Conservation (phyloP, 2,113 vertebrate species). For the Acrocephalus kingi region DNA sequence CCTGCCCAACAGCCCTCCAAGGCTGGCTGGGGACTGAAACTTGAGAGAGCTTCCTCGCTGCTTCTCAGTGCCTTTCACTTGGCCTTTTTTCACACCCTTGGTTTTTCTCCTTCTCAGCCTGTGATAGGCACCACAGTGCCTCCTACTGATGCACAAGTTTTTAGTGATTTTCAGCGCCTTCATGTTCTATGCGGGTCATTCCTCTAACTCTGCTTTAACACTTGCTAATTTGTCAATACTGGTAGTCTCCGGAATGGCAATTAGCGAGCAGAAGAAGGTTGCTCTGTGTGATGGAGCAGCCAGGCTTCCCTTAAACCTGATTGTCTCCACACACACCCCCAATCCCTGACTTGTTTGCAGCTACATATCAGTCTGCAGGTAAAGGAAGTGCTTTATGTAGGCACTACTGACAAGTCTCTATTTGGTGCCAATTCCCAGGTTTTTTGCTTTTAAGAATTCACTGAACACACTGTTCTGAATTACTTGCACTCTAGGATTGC, state of each 20-base stretch:
- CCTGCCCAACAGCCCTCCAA: neutral
- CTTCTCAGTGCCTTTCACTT: neutral
- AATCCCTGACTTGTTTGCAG: neutral
- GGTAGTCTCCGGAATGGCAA: slow-evolving; percentile 51
- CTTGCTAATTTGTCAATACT: slow-evolving; percentile 38
- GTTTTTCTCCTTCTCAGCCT: neutral
- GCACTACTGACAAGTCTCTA: neutral
- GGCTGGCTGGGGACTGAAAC: neutral
- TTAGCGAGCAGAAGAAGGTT: slow-evolving; percentile 64
- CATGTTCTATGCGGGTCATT: slow-evolving; percentile 5
- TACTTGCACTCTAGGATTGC: neutral
- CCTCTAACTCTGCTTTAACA: slow-evolving; percentile 20
- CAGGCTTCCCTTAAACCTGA: slow-evolving; percentile 28
- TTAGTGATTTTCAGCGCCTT: slow-evolving; percentile 48
- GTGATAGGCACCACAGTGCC: neutral
- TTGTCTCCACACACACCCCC: neutral
- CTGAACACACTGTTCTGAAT: neutral
- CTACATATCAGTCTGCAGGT: neutral
- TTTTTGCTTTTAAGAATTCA: slow-evolving; percentile 31
- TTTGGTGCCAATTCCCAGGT: slow-evolving; percentile 23
- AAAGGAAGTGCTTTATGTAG: slow-evolving; percentile 26
- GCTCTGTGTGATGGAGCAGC: slow-evolving; percentile 40
- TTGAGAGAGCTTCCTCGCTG: neutral
- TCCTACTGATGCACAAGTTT: neutral
- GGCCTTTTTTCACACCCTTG: neutral